These are phyloP conservation scores for Notolepis coatsorum DNA, from an alignment of 2,797 vertebrate genomes.

Conservation along the genomic window DNA sequence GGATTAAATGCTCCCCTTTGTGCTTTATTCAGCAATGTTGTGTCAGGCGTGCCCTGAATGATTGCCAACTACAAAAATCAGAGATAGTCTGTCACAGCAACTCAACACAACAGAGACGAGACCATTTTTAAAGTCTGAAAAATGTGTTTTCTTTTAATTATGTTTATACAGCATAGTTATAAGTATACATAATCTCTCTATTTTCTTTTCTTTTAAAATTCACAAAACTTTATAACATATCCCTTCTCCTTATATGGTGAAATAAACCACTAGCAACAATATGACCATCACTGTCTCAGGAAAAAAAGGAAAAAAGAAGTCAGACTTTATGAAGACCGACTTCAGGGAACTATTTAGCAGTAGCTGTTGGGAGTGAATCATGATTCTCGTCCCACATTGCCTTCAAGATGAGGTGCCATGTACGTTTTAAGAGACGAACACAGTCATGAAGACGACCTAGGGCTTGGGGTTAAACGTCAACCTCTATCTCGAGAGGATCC, in stretches of 20 bases:
- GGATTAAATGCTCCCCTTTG: too few relatives aligned
- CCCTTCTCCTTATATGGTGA: constrained; percentile 71
- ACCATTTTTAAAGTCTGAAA: constrained; percentile 76
- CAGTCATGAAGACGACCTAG: constrained; percentile 40
- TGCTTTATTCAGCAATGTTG: too few relatives aligned
- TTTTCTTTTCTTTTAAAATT: constrained; percentile 60
- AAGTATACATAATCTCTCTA: constrained; percentile 84
- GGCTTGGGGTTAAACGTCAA: constrained; percentile 26
- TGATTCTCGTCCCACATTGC: constrained; percentile 27
- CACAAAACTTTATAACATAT: constrained; percentile 78
- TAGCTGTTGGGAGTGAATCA: constrained; percentile 22
- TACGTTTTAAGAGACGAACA: constrained; percentile 37
- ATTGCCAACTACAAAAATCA: not conserved
- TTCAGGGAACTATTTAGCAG: constrained; percentile 43
- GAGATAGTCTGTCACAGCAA: not conserved
- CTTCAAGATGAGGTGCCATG: constrained; percentile 37
- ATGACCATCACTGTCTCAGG: constrained; percentile 55
- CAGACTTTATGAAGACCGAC: constrained; percentile 37
- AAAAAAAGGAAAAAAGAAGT: constrained; percentile 46
- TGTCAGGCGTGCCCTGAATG: too few relatives aligned
- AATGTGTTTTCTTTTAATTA: constrained; percentile 78
- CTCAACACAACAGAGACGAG: constrained; percentile 7
- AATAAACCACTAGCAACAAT: constrained; percentile 69
- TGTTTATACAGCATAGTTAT: constrained; percentile 83
- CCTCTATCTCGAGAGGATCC: too few relatives aligned